Percentiles rank a stretch among this genome's conserved stretches.
Conservation (phyloP, 2,113 vertebrate genomes). For the Anguilla rostrata region DNA sequence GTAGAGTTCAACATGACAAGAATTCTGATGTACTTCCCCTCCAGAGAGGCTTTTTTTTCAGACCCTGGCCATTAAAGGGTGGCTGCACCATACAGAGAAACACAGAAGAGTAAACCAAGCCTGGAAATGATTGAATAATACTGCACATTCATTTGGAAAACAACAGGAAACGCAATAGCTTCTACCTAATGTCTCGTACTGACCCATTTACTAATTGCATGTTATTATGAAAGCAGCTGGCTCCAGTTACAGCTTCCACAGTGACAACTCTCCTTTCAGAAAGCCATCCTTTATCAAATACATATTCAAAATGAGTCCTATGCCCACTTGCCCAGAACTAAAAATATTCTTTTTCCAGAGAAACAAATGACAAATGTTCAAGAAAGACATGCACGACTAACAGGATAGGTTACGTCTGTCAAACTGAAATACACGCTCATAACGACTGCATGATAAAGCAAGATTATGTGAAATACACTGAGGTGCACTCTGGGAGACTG, state of each 20-base stretch:
- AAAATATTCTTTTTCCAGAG: neutral
- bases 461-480: neutral
- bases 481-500: neutral
- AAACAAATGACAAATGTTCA: neutral
- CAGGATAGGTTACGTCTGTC: neutral
- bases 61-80: neutral
- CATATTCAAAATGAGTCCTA: neutral
- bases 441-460: neutral
- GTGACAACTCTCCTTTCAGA: neutral
- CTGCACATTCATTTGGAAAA: conserved; percentile 4
- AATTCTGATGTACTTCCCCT: neutral
- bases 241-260: neutral
- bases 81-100: neutral
- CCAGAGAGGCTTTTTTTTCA: neutral
- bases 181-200: neutral
- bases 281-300: neutral
- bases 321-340: neutral
- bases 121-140: neutral
- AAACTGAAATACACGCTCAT: neutral
- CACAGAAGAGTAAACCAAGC: neutral
- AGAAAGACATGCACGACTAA: neutral
- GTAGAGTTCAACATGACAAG: neutral
- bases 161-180: neutral
- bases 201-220: neutral
- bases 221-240: neutral